phyloP scores from a whole-genome alignment of 2,888 invertebrate genomes.

The Chesias legatella region DNA sequence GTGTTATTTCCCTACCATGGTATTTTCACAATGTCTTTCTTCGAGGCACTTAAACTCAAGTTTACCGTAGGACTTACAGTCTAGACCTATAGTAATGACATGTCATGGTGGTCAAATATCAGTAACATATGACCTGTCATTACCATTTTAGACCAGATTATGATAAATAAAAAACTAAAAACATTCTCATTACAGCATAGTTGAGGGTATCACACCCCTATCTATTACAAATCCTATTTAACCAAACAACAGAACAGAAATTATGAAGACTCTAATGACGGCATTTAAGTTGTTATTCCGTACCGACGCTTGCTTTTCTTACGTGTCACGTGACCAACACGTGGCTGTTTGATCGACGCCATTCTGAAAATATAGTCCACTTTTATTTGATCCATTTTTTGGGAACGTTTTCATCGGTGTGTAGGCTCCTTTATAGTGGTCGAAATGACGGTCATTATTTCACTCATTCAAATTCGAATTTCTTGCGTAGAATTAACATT shows the following conservation, averaged over 20 bases:
- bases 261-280: conserved; percentile 68
- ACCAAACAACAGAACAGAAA: conserved; percentile 55
- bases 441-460: conserved; percentile 59
- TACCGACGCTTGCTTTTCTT: conserved; percentile 70
- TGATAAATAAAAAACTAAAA: no score
- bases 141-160: no score
- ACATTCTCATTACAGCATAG: conserved; percentile 29
- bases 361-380: conserved; percentile 52
- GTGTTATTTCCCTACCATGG: no score
- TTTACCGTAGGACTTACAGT: no score
- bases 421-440: conserved; percentile 32
- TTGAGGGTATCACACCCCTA: conserved; percentile 47
- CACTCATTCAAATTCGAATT: conserved; percentile 65
- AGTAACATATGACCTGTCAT: no score
- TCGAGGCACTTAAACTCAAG: no score
- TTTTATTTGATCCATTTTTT: conserved; percentile 24
- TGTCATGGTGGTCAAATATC: no score
- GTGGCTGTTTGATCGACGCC: conserved; percentile 52
- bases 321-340: conserved; percentile 64
- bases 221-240: conserved; percentile 64
- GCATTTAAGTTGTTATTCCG: conserved; percentile 73
- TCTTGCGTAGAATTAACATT: conserved; percentile 24
- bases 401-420: neutral
- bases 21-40: no score
- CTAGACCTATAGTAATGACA: no score